phyloP scores from a whole-genome alignment of 2,113 vertebrate genomes.

The Eolophus roseicapilla region DNA sequence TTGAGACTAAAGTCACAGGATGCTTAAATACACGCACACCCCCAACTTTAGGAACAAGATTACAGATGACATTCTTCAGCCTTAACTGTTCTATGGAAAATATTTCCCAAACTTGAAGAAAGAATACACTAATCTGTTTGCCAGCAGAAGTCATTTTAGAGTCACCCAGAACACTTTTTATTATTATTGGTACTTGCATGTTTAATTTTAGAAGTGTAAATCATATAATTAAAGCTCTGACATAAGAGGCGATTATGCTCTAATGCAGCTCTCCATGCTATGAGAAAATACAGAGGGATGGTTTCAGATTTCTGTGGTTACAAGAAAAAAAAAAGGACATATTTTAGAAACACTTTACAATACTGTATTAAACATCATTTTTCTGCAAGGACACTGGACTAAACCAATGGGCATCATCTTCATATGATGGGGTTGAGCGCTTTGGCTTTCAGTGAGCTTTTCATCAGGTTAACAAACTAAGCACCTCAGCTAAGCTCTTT shows the following conservation, averaged over 20 bases:
- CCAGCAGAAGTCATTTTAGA: slow-evolving; percentile 26
- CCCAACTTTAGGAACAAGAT: not conserved
- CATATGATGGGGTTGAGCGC: not conserved
- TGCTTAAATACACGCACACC: not conserved
- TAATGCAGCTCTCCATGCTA: not conserved
- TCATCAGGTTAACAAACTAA: not conserved
- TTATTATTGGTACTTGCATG: slow-evolving; percentile 27
- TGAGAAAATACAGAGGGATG: not conserved
- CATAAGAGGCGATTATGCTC: slow-evolving; percentile 37
- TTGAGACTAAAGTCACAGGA: not conserved
- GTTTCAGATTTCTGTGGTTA: not conserved
- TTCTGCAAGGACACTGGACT: not conserved
- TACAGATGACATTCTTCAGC: not conserved
- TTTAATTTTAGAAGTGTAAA: slow-evolving; percentile 61
- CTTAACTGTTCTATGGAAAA: not conserved
- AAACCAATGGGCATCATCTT: not conserved
- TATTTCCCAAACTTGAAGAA: not conserved
- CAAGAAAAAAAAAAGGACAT: not conserved
- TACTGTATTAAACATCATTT: not conserved
- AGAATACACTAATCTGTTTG: not conserved
- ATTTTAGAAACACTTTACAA: not conserved
- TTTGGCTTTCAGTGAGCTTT: not conserved
- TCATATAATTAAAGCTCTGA: slow-evolving; percentile 51
- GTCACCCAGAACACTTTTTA: slow-evolving; percentile 42
- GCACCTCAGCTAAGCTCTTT: not conserved